phyloP scores from a whole-genome alignment of 2,113 vertebrate genomes.

The Anseranas semipalmata region DNA sequence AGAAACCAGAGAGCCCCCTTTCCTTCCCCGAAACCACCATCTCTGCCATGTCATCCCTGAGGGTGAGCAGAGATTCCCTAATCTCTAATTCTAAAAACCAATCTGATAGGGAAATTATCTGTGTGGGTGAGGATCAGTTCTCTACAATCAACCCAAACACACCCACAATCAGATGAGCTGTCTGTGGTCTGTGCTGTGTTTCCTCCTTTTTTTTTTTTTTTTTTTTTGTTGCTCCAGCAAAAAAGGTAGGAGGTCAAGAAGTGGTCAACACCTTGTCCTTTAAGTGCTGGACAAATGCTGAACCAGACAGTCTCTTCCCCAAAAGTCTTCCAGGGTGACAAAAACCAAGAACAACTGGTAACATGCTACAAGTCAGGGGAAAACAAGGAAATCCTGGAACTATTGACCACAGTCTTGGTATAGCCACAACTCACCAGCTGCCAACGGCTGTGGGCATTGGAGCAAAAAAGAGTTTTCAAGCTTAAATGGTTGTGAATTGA shows the following conservation, averaged over 20 bases:
- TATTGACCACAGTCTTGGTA: not conserved
- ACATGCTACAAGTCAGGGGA: not conserved
- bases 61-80: not conserved
- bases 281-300: not conserved
- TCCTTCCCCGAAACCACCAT: not conserved
- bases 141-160: not conserved
- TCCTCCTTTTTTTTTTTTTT: not conserved
- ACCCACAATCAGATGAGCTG: not conserved
- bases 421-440: not conserved
- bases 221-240: not conserved
- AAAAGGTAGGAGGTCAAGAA: not conserved
- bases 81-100: not conserved
- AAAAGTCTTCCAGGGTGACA: not conserved
- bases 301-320: not conserved
- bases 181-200: not conserved
- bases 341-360: not conserved
- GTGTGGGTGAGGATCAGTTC: not conserved
- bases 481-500: not conserved
- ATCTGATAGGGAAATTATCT: not conserved
- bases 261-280: not conserved
- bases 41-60: not conserved
- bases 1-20: not conserved
- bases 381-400: not conserved
- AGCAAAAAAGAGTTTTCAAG: not conserved
- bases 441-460: not conserved